These are phyloP conservation scores for Pachyramphus minor DNA, from an alignment of 2,113 vertebrate genomes.

Conservation along the genomic window DNA sequence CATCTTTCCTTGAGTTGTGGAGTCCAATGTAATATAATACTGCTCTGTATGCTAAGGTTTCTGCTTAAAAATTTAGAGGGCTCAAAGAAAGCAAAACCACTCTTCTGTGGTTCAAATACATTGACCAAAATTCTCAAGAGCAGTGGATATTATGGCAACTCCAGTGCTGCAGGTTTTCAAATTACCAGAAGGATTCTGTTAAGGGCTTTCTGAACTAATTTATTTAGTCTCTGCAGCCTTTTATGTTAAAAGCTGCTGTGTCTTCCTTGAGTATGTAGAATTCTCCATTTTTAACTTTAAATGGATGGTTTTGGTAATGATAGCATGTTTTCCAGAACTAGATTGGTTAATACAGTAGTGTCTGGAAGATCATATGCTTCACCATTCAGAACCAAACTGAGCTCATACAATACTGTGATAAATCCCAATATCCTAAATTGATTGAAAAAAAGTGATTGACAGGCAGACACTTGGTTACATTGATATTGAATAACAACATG, in stretches of 20 bases:
- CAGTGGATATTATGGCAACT: rapidly evolving
- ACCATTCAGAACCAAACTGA: neutral
- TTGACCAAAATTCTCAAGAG: neutral
- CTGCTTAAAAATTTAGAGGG: neutral
- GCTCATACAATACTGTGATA: neutral
- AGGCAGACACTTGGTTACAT: neutral
- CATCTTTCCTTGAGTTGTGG: neutral
- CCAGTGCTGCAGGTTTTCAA: neutral
- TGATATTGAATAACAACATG: neutral
- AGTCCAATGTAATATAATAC: neutral
- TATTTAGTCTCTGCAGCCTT: neutral
- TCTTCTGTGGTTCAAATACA: neutral
- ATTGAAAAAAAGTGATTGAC: neutral
- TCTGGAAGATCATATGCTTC: neutral
- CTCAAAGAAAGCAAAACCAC: neutral
- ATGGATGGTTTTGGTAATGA: neutral
- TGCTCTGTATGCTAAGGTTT: neutral
- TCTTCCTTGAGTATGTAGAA: neutral
- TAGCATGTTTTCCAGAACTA: neutral
- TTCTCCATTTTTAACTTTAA: neutral
- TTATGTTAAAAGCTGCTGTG: neutral
- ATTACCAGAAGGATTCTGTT: neutral
- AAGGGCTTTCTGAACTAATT: neutral
- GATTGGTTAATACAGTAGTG: neutral
- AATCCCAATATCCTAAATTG: neutral